These are phyloP conservation scores for Pampus argenteus DNA, from an alignment of 2,797 vertebrate genomes.

Conservation along the genomic window DNA sequence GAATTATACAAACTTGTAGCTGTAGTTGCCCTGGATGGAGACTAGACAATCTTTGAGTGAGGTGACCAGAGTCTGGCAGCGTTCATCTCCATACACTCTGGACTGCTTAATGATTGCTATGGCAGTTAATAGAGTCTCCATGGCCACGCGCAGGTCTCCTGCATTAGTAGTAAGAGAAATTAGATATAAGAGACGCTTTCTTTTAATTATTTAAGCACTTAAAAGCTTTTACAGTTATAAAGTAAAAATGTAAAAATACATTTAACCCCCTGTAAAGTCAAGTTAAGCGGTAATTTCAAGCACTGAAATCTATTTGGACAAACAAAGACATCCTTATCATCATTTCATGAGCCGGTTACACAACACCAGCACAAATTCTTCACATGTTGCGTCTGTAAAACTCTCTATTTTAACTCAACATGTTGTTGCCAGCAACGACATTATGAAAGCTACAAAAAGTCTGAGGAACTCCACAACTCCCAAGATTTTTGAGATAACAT, in stretches of 20 bases:
- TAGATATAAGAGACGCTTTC: conserved; percentile 5
- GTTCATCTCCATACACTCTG: conserved; percentile 90
- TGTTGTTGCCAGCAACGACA: no score
- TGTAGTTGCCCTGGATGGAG: conserved; percentile 84
- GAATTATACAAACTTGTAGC: conserved; percentile 73
- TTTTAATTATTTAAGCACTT: background rate
- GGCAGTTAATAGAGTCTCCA: conserved; percentile 95
- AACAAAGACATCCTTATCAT: background rate
- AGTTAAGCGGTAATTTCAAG: background rate
- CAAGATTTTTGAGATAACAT: background rate
- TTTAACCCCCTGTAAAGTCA: background rate
- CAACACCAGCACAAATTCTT: background rate
- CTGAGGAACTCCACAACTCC: no score
- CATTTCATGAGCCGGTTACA: background rate
- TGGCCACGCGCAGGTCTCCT: conserved; percentile 92
- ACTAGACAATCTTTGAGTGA: conserved; percentile 96
- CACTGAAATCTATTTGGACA: background rate
- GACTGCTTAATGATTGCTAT: conserved; percentile 97
- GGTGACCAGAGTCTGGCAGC: conserved; percentile 92
- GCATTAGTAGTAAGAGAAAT: conserved; percentile 28
- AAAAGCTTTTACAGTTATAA: background rate
- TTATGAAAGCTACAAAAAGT: background rate
- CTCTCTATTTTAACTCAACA: no score
- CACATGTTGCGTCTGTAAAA: background rate
- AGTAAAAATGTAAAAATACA: background rate